Evolutionary conservation across 2,888 invertebrate genomes (phyloP), one percentile per base, ranked within the genome.

Genomic region (Tricholauxania praeusta): DNA sequence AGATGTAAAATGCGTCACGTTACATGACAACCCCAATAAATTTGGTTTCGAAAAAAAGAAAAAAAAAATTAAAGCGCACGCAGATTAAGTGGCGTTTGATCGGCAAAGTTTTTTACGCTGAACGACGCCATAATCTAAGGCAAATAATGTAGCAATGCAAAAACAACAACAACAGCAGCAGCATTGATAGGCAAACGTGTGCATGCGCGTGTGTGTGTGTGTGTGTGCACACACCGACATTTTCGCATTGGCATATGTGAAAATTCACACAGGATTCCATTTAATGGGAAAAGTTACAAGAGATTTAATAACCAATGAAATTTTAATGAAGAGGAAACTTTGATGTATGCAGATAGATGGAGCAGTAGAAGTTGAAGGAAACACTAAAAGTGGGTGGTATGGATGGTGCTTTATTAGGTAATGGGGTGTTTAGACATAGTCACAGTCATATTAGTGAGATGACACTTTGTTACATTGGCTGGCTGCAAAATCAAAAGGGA

Each of bases 261-360:
- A 39, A 52, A 49, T 59, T 52, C 62, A 51, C 32, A 63, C 51
- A 53, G 62, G 53, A 57, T 51, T 51, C 53, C 17, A 53, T 51
- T 71, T 65, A 74, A 72, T 74, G 59, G 71, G 71, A 71, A 71
- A 74, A 72, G 68, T 59, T 71, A 72, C 63, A 72, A 52, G 48
- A 65, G 67, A 68, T 74, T 74, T 74, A 72, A 74, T 74, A 74
- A 74, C 74, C 72, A 74, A 72, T 74, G 68, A 74, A 74, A 74
- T 64, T 72, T 74, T 67, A 71, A 66, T 72, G 63, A 69, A 59
- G 68, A 62, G 71, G 52, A 72, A 74, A 74, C 68, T 72, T 68
- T 74, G 70, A 70, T 70, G 39, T 53, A 70, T 70, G 70, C 70
- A 53, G 59, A 59, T 32, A 53, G 59, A 59, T 32, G 59, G 39